Conservation (phyloP, 2,888 invertebrate genomes). For the Theodoxus fluviatilis region DNA sequence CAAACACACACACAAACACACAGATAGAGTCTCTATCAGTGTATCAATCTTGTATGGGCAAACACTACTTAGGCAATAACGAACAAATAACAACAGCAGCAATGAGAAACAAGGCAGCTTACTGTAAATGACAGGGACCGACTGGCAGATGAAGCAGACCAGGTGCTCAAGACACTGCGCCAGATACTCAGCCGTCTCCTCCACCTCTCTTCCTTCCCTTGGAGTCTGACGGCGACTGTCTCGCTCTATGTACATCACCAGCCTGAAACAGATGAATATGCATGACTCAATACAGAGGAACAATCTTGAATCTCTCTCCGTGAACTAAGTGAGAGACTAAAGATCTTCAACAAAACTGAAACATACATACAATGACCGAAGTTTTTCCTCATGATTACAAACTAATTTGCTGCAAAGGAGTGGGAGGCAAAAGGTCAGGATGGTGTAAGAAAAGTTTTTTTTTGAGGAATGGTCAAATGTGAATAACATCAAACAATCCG, state of each 20-base stretch:
- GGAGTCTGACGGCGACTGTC: slow-evolving; percentile 60
- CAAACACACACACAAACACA: no score
- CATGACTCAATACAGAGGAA: no score
- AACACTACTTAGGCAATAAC: no score
- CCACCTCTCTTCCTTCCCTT: slow-evolving; percentile 44
- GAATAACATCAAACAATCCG: no score
- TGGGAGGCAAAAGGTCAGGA: neutral
- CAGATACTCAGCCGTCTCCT: slow-evolving; percentile 52
- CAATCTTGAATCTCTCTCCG: neutral
- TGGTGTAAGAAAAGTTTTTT: neutral
- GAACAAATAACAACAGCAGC: neutral
- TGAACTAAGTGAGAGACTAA: no score
- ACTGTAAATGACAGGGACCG: slow-evolving; percentile 51
- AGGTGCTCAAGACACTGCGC: slow-evolving; percentile 57
- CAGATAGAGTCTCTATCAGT: no score
- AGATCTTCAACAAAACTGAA: no score
- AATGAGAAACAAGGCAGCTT: slow-evolving; percentile 26
- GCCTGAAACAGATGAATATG: slow-evolving; percentile 45
- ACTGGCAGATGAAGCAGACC: slow-evolving; percentile 49
- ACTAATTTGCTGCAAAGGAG: neutral
- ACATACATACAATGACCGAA: neutral
- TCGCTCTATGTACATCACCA: slow-evolving; percentile 64
- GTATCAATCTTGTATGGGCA: no score
- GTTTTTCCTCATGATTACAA: neutral
- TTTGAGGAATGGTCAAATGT: neutral